These are phyloP conservation scores for Pseudomugil tenellus DNA, from an alignment of 2,797 vertebrate species.

Conservation along the genomic window DNA sequence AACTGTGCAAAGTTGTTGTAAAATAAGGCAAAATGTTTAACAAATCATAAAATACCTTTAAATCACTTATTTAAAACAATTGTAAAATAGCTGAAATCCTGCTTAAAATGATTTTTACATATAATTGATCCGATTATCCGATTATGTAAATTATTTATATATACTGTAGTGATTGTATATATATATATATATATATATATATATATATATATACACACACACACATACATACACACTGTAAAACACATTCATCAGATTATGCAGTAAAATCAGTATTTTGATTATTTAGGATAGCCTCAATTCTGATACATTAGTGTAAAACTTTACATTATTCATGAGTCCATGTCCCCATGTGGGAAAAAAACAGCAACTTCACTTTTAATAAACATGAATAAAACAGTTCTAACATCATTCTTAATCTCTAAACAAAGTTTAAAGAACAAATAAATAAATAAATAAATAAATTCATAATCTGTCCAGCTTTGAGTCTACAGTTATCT, in stretches of 20 bases:
- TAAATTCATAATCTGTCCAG: constrained; percentile 8
- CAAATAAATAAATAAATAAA: constrained; percentile 1
- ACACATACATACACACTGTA: constrained; percentile 35
- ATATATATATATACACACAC: no score
- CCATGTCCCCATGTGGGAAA: no score
- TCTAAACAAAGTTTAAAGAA: not conserved
- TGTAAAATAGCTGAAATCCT: constrained; percentile 32
- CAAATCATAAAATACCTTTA: constrained; percentile 6
- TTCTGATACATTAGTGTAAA: not conserved
- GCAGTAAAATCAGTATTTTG: constrained; percentile 11
- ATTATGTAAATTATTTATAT: constrained; percentile 11
- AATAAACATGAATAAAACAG: not conserved
- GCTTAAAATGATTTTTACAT: constrained; percentile 29
- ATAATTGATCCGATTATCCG: not conserved
- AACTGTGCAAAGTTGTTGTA: constrained; percentile 59
- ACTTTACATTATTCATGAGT: constrained; percentile 9
- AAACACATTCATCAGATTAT: constrained; percentile 25
- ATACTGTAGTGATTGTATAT: constrained; percentile 31
- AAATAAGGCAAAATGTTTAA: constrained; percentile 43
- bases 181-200: no score
- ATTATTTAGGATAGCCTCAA: constrained; percentile 2
- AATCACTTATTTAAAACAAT: constrained; percentile 12
- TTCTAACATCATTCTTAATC: constrained; percentile 10
- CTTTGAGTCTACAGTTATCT: constrained; percentile 1
- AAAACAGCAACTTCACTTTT: not conserved